Evolutionary conservation across 30 jellyfish, hydroid and myxozoan species (phyloP).

Genomic region (Hydractinia symbiolongicarpus): DNA sequence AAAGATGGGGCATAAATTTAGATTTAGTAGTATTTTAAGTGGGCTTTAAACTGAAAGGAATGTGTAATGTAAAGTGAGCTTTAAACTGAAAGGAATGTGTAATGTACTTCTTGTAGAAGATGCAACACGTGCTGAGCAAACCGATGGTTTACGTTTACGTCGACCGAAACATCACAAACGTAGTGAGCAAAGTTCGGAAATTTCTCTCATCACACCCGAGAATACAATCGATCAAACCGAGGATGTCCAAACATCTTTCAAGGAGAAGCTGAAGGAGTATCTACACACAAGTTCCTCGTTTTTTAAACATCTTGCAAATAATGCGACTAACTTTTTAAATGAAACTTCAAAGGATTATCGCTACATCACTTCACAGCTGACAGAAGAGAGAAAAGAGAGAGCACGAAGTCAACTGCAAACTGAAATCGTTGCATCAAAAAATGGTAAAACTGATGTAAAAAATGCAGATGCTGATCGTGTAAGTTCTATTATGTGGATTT

Average conservation of each 20-base stretch:
- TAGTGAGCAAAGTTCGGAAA: too few species aligned
- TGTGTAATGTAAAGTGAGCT: too few species aligned
- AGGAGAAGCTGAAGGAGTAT: constrained; percentile 45
- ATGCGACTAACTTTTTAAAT: constrained; percentile 41
- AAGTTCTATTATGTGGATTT: background rate
- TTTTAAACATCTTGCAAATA: constrained; percentile 48
- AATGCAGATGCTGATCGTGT: background rate
- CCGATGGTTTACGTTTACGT: too few species aligned
- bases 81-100: too few species aligned
- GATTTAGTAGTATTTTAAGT: too few species aligned
- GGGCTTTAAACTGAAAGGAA: too few species aligned
- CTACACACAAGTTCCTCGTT: constrained; percentile 29
- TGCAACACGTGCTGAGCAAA: too few species aligned
- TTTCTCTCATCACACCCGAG: too few species aligned
- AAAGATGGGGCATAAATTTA: too few species aligned
- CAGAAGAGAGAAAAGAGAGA: constrained; percentile 53
- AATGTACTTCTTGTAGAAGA: too few species aligned
- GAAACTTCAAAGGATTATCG: constrained; percentile 90
- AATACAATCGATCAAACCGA: too few species aligned
- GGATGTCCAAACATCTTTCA: constrained; percentile 16
- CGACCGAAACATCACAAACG: too few species aligned
- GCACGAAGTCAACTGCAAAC: background rate
- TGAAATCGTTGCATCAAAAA: background rate
- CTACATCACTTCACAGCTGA: constrained; percentile 71
- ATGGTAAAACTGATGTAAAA: background rate